These are phyloP conservation scores for Piezodorus guildinii DNA, from an alignment of 1,140 invertebrate species.

Conservation along the genomic window DNA sequence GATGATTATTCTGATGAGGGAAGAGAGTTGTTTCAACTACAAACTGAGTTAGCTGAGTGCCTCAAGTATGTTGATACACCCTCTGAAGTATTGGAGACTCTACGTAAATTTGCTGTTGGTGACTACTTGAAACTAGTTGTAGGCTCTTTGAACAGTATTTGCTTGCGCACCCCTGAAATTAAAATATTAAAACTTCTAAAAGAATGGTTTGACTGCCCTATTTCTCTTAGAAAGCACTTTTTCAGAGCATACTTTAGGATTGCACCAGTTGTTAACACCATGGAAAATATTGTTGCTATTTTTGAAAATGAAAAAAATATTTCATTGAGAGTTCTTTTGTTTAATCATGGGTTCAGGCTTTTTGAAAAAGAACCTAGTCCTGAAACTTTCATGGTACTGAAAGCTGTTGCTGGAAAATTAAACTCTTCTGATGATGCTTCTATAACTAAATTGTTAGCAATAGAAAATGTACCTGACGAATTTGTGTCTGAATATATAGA, in stretches of 20 bases:
- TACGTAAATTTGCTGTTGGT: constrained; percentile 12
- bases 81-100: not conserved
- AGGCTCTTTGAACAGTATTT: constrained; percentile 7
- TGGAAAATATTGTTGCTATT: not conserved
- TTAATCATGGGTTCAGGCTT: not conserved
- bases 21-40: not conserved
- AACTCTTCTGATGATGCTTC: not conserved
- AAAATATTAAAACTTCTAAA: constrained; percentile 4
- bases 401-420: not conserved
- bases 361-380: constrained; percentile 1
- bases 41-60: not conserved
- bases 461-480: constrained; percentile 7
- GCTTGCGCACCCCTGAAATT: constrained; percentile 4
- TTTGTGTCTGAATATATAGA: constrained; percentile 13
- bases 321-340: constrained; percentile 15
- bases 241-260: not conserved
- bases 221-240: constrained; percentile 20
- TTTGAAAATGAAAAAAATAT: constrained; percentile 18
- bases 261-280: not conserved
- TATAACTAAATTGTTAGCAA: not conserved
- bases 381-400: constrained; percentile 4
- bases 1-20: constrained; percentile 15
- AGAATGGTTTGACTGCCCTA: constrained; percentile 11
- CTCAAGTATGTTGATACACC: not conserved
- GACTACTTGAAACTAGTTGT: constrained; percentile 19